Evolutionary conservation across 2,888 invertebrate genomes (phyloP), one percentile per base, ranked within the genome.

Genomic region (Conchocele bisecta): DNA sequence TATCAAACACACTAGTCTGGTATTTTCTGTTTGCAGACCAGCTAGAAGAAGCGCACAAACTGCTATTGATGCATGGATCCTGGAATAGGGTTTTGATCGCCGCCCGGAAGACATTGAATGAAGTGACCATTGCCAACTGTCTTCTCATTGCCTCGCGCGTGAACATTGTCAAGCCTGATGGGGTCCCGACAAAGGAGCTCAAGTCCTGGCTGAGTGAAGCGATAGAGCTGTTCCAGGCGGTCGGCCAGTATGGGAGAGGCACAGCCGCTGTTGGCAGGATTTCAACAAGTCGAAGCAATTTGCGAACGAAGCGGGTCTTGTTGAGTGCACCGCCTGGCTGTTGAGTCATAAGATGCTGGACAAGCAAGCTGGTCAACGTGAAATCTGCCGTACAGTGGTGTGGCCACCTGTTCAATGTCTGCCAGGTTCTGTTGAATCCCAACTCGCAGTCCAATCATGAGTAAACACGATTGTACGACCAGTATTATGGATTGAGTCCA

Each of bases 281-380:
- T 85, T 83, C 48, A 9, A 42, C 0, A 63, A 67, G 5, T 63
- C 70, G 0, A 74, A 73, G 41, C 83, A 81, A 37, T 59, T 60
- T 17, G 35, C 67, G 41, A 82, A 83, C 63, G 76, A 68, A 24
- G 79, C 77, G n/a, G 84, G 82, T 0, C 64, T 74, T 26, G 44
- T 85, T 17, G 83, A 84, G 29, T 83, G 81, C 54, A 66, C 74
- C 42, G 64, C 82, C 44, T 71, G 76, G 76, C 68, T 82, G 57
- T 46, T 79, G 2, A 31, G 22, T 5, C 11, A 41, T 29, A 1
- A 17, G 22, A 56, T 67, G 17, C 20, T 74, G 17, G 24, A 44
- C 3, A 59, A n/a, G n/a, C n/a, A n/a, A 68, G 15, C 31, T 59
- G 29, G 53, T 24, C 7, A 48, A n/a, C 31, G 13, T 73, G 15